phyloP scores from a whole-genome alignment of 2,888 invertebrate genomes.

The Drosophila pegasa region DNA sequence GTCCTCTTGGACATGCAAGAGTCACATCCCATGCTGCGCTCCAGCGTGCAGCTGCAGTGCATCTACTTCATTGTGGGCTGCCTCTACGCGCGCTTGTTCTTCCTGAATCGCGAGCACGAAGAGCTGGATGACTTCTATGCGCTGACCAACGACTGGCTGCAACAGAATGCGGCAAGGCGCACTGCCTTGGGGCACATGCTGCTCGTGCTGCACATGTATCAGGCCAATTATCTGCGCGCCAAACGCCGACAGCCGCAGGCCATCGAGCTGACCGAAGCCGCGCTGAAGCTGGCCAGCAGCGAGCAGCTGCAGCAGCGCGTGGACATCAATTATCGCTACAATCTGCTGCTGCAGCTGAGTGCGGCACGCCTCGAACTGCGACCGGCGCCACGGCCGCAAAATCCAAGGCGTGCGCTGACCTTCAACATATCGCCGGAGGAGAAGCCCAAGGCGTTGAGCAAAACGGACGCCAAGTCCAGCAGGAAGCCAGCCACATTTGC shows the following conservation, averaged over 20 bases:
- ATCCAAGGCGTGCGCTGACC: constrained; percentile 59
- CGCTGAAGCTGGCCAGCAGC: constrained; percentile 29
- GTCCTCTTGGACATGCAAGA: constrained; percentile 24
- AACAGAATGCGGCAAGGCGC: constrained; percentile 27
- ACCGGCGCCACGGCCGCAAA: constrained; percentile 10
- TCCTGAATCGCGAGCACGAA: constrained; percentile 69
- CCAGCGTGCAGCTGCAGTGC: constrained; percentile 69
- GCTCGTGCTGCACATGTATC: constrained; percentile 67
- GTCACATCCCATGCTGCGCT: constrained; percentile 30
- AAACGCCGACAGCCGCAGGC: constrained; percentile 63
- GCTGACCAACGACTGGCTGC: constrained; percentile 63
- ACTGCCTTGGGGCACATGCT: constrained; percentile 47
- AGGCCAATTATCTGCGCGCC: constrained; percentile 77
- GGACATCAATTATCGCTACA: constrained; percentile 70
- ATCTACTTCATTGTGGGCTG: constrained; percentile 76
- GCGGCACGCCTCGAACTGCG: constrained; percentile 52
- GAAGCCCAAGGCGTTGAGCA: background rate
- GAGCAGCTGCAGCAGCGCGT: constrained; percentile 21
- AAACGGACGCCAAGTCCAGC: constrained; percentile 1
- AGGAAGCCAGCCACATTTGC: constrained; percentile 32
- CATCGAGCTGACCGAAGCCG: constrained; percentile 46
- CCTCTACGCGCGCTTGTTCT: constrained; percentile 78
- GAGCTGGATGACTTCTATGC: constrained; percentile 75
- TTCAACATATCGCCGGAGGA: constrained; percentile 66
- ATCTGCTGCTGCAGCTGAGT: constrained; percentile 68